Percentiles rank a stretch among this genome's conserved stretches.
Evolutionary conservation across 1,140 invertebrate genomes (phyloP).

Genomic region (Scaptodrosophila lebanonensis): DNA sequence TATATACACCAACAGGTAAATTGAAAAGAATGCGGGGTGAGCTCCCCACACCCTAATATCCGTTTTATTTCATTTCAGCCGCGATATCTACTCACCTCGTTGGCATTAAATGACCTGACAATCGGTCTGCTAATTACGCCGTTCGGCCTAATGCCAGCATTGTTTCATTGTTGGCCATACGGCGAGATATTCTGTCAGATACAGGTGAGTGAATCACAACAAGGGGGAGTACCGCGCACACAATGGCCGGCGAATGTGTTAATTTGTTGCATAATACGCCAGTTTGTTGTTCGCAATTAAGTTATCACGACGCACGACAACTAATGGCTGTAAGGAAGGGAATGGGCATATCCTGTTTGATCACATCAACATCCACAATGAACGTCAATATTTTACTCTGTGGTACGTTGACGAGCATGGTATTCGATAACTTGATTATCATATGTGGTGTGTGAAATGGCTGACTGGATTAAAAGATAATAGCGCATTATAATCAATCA

Average conservation of each 20-base stretch:
- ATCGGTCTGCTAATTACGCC: constrained; percentile 89
- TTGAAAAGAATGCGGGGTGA: not conserved
- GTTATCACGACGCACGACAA: no score
- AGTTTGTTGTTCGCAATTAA: constrained; percentile 25
- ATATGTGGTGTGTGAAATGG: no score
- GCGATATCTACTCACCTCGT: constrained; percentile 87
- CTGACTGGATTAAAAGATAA: no score
- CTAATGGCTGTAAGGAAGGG: constrained; percentile 24
- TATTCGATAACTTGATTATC: no score
- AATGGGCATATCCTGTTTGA: no score
- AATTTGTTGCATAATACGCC: constrained; percentile 26
- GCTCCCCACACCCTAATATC: not conserved
- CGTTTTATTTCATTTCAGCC: constrained; percentile 81
- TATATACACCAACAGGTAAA: constrained; percentile 90
- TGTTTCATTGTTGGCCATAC: constrained; percentile 92
- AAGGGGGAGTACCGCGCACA: not conserved
- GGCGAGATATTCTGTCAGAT: constrained; percentile 92
- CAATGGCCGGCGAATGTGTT: constrained; percentile 10
- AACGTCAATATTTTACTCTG: no score
- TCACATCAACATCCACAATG: no score
- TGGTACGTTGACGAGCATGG: no score
- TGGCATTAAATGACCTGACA: constrained; percentile 89
- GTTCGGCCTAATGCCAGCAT: constrained; percentile 87
- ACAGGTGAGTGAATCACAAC: constrained; percentile 81
- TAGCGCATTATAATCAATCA: no score